phyloP scores from a whole-genome alignment of 2,888 invertebrate species.

The Baccha elongata region DNA sequence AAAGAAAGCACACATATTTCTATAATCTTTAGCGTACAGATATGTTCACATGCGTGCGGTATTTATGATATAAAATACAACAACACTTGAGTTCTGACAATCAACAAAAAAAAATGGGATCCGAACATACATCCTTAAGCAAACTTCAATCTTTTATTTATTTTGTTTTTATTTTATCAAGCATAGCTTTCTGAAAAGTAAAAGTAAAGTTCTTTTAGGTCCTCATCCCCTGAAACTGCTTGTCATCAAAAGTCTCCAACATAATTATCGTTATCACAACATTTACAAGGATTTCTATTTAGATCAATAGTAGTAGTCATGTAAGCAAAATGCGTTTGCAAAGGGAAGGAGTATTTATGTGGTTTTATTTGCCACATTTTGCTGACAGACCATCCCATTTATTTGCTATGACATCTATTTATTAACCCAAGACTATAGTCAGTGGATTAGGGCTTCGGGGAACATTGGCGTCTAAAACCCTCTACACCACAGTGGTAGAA shows the following conservation, averaged over 20 bases:
- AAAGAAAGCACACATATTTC: neutral
- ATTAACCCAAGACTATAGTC: neutral
- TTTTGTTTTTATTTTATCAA: neutral
- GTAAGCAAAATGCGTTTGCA: neutral
- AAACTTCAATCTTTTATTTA: neutral
- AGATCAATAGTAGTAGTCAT: conserved; percentile 27
- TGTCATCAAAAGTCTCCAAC: conserved; percentile 13
- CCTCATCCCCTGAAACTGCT: conserved; percentile 7
- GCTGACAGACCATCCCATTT: conserved; percentile 12
- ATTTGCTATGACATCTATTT: conserved; percentile 1
- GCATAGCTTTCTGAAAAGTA: neutral
- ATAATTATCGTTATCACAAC: conserved; percentile 28
- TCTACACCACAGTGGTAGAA: neutral
- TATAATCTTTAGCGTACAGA: neutral
- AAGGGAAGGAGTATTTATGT: neutral
- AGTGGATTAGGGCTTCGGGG: neutral
- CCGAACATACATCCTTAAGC: neutral
- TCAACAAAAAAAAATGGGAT: conserved; percentile 15
- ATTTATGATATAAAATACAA: neutral
- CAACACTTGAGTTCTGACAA: conserved; percentile 3
- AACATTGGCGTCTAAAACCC: neutral
- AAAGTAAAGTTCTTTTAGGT: conserved; percentile 5
- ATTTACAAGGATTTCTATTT: conserved; percentile 20
- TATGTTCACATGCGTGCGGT: neutral
- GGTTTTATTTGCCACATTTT: neutral